These are phyloP conservation scores for Drosophila subpulchrella DNA, from an alignment of 1,140 invertebrate species.

Conservation along the genomic window DNA sequence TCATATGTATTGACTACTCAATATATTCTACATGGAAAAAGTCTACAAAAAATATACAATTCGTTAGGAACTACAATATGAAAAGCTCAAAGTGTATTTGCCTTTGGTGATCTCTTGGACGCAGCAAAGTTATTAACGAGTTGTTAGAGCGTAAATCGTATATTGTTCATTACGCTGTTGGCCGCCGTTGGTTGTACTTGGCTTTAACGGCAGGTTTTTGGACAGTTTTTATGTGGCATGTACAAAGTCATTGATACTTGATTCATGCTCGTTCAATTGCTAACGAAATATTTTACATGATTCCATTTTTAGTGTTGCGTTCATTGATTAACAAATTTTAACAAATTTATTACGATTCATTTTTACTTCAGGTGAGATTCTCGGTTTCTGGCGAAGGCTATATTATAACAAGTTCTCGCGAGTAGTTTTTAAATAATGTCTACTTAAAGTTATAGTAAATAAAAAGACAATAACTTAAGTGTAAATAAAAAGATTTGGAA, in stretches of 20 bases:
- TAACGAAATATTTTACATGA: conserved; percentile 58
- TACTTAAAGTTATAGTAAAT: conserved; percentile 1
- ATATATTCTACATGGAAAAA: conserved; percentile 17
- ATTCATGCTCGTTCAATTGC: conserved; percentile 20
- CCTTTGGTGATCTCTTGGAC: conserved; percentile 39
- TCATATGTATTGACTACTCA: conserved; percentile 1
- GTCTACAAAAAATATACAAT: conserved; percentile 9
- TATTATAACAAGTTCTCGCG: conserved; percentile 33
- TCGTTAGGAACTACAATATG: conserved; percentile 5
- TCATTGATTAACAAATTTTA: conserved; percentile 49
- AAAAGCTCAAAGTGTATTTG: conserved; percentile 46
- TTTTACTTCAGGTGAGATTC: conserved; percentile 25
- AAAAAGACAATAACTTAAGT: conserved; percentile 11
- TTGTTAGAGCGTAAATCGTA: conserved; percentile 11
- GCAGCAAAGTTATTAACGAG: conserved; percentile 22
- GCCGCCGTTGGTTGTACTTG: conserved; percentile 25
- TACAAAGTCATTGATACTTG: conserved; percentile 23
- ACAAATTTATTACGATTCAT: conserved; percentile 40
- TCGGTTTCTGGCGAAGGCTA: conserved; percentile 25
- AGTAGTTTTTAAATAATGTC: conserved; percentile 14
- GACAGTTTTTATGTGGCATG: conserved; percentile 24
- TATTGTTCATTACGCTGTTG: conserved; percentile 23
- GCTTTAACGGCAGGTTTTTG: conserved; percentile 27
- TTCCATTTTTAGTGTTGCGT: conserved; percentile 67
- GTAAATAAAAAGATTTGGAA: conserved; percentile 12